Conservation (phyloP, 2,113 vertebrate genomes). For the Pimephales promelas region DNA sequence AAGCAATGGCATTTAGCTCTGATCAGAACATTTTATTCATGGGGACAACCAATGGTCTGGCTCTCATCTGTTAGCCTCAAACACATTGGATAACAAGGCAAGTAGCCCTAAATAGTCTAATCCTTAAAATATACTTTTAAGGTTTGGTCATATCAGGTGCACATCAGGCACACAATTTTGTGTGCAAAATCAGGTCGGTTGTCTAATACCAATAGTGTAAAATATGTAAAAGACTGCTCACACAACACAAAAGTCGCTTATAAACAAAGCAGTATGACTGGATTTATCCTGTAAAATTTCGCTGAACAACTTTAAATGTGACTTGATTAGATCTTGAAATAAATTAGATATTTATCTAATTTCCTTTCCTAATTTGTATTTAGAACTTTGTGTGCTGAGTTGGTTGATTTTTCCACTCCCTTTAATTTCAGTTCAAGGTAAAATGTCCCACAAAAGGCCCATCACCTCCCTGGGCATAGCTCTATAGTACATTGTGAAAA, state of each 20-base stretch:
- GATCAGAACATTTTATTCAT: slow-evolving; percentile 3
- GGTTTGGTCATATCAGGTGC: too few species aligned
- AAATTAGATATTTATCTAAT: not conserved
- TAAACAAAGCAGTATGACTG: too few species aligned
- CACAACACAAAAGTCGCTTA: too few species aligned
- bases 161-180: too few species aligned
- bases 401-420: not conserved
- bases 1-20: slow-evolving; percentile 30
- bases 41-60: slow-evolving; percentile 3
- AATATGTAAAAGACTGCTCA: too few species aligned
- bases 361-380: not conserved
- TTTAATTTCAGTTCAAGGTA: not conserved
- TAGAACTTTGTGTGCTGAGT: not conserved
- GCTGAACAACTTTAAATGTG: too few species aligned
- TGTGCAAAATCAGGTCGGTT: too few species aligned
- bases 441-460: not conserved
- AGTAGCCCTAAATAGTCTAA: not conserved
- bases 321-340: not conserved
- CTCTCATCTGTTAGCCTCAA: not conserved
- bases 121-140: too few species aligned
- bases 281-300: too few species aligned
- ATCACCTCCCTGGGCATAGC: not conserved
- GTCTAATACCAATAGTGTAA: too few species aligned
- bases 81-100: slow-evolving; percentile 6
- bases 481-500: slow-evolving; percentile 32